Evolutionary conservation across 2,888 invertebrate genomes (phyloP).

Genomic region (Muschampia plurimacula): DNA sequence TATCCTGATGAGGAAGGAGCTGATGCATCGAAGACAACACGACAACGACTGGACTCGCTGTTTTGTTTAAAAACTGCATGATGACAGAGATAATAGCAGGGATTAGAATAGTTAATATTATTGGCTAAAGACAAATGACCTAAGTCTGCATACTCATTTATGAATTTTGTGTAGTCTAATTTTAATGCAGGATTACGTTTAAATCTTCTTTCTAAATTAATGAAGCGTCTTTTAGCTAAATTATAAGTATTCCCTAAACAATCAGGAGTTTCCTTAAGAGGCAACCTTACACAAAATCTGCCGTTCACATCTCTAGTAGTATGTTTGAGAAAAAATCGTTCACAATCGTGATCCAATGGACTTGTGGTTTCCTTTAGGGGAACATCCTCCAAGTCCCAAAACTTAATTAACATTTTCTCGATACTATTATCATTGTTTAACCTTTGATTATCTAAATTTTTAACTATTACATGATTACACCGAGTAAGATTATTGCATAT

Average conservation of each 20-base stretch:
- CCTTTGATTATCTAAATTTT: background rate
- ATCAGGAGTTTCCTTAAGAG: background rate
- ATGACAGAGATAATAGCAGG: background rate
- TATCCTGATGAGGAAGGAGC: background rate
- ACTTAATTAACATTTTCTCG: background rate
- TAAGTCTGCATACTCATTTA: background rate
- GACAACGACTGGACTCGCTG: background rate
- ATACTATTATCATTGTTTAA: background rate
- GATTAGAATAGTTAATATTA: background rate
- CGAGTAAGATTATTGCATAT: background rate
- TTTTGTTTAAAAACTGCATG: constrained; percentile 1
- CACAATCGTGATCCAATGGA: background rate
- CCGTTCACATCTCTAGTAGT: background rate
- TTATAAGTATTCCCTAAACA: background rate
- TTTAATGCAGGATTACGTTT: background rate
- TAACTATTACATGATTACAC: background rate
- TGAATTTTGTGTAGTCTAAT: background rate
- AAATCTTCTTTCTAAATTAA: background rate
- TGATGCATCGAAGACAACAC: background rate
- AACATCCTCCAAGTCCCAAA: background rate
- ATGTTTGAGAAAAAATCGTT: background rate
- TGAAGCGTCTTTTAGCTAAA: background rate
- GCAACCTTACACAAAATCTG: background rate
- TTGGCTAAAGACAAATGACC: background rate
- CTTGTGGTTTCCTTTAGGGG: background rate